A percentile compares a stretch with the other conserved stretches of the same genome.
Conservation (phyloP, 2,797 vertebrate genomes). For the Sciurus carolinensis region DNA sequence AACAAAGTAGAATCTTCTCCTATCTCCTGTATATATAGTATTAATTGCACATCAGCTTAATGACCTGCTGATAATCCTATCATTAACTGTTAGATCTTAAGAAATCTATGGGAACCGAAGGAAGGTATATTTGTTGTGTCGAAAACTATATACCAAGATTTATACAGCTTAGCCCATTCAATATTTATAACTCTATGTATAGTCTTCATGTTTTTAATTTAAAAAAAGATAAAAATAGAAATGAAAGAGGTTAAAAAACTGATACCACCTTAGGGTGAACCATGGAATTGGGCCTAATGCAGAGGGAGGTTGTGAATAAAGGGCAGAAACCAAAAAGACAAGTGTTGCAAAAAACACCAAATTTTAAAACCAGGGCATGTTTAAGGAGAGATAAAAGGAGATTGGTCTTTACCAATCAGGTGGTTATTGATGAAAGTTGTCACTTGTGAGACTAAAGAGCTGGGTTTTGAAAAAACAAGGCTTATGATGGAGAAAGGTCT, state of each 20-base stretch:
- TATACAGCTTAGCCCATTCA: background rate
- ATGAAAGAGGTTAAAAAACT: conserved; percentile 1
- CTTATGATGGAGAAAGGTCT: background rate
- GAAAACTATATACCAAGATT: background rate
- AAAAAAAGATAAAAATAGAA: background rate
- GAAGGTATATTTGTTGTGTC: background rate
- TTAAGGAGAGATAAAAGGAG: background rate
- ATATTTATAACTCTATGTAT: background rate
- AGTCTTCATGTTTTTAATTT: background rate
- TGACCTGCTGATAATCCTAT: background rate
- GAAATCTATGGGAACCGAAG: background rate
- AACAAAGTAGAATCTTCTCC: background rate
- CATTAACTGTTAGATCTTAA: background rate
- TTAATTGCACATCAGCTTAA: background rate
- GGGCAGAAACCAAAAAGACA: background rate
- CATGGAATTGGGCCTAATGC: background rate
- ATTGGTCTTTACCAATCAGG: background rate
- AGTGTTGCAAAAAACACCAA: background rate
- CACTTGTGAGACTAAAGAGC: background rate
- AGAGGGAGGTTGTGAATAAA: background rate
- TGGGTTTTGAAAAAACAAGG: background rate
- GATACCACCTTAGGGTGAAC: background rate
- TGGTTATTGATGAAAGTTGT: background rate
- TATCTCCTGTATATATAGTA: background rate
- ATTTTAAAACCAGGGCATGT: background rate